Conservation (phyloP, 2,888 invertebrate genomes). For the Microctonus brassicae region DNA sequence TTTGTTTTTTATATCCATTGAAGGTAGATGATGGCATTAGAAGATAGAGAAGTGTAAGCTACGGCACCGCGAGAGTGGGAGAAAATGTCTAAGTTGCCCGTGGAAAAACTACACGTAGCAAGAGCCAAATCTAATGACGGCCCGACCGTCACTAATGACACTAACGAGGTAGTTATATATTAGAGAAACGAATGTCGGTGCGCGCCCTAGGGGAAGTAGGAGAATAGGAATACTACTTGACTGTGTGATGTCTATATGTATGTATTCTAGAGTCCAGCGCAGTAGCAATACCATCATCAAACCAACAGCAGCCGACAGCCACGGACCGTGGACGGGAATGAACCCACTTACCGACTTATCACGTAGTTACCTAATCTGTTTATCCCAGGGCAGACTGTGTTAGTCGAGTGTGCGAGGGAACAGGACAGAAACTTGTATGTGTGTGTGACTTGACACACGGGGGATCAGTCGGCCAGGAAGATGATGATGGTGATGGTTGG, state of each 20-base stretch:
- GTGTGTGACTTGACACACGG: slow-evolving; percentile 33
- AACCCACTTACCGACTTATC: slow-evolving; percentile 71
- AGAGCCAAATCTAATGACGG: slow-evolving; percentile 68
- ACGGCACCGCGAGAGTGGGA: slow-evolving; percentile 28
- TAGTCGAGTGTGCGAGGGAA: slow-evolving; percentile 3
- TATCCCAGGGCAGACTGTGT: slow-evolving; percentile 61
- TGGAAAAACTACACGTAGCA: slow-evolving; percentile 62
- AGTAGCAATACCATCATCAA: neutral
- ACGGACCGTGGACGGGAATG: slow-evolving; percentile 62
- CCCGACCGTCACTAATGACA: slow-evolving; percentile 68
- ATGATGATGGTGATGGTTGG: slow-evolving; percentile 43
- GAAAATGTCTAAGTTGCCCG: slow-evolving; percentile 38
- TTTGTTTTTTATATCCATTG: neutral
- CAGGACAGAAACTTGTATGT: slow-evolving; percentile 16
- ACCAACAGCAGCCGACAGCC: slow-evolving; percentile 15
- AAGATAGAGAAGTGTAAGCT: neutral
- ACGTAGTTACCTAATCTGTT: slow-evolving; percentile 71
- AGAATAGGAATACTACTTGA: slow-evolving; percentile 2
- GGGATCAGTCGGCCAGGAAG: slow-evolving; percentile 43
- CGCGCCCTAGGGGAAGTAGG: slow-evolving; percentile 45
- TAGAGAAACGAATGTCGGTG: slow-evolving; percentile 60
- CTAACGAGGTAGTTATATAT: slow-evolving; percentile 70
- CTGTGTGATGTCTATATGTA: slow-evolving; percentile 17
- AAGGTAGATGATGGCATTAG: neutral
- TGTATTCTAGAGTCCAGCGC: slow-evolving; percentile 18